phyloP scores from a whole-genome alignment of 2,797 vertebrate species.

The Tenualosa ilisha region DNA sequence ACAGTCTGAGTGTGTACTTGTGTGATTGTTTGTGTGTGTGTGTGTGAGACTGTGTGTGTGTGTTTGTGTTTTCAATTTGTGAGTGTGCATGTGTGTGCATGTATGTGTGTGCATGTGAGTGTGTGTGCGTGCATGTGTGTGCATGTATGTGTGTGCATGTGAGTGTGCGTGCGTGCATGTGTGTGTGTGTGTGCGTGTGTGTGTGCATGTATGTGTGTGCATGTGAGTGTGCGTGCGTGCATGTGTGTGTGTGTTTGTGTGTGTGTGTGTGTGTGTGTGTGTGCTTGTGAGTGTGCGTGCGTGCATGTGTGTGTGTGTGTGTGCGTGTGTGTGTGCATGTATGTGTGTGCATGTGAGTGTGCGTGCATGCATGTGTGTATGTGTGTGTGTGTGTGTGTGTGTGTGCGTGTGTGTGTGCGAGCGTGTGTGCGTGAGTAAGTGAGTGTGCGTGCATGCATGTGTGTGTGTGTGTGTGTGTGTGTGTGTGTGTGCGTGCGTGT shows the following conservation, averaged over 20 bases:
- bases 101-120: neutral
- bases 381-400: neutral
- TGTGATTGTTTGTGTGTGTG: neutral
- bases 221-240: neutral
- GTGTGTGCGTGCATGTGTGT: neutral
- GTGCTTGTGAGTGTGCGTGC: too few relatives aligned
- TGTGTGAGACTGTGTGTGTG: neutral
- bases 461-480: neutral
- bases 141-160: neutral
- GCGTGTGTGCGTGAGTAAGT: neutral
- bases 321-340: neutral
- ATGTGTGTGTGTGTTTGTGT: neutral
- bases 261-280: too few relatives aligned
- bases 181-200: neutral
- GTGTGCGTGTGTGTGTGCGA: too few relatives aligned
- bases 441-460: neutral
- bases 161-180: neutral
- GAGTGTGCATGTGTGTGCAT: too few relatives aligned
- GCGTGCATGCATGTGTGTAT: neutral
- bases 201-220: neutral
- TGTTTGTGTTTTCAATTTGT: too few relatives aligned
- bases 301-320: neutral
- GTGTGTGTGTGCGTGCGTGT: neutral
- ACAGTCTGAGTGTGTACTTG: neutral
- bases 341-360: neutral